Evolutionary conservation across 1,140 invertebrate species (phyloP), one percentile per base, ranked within the genome.

Genomic region (Battus philenor): DNA sequence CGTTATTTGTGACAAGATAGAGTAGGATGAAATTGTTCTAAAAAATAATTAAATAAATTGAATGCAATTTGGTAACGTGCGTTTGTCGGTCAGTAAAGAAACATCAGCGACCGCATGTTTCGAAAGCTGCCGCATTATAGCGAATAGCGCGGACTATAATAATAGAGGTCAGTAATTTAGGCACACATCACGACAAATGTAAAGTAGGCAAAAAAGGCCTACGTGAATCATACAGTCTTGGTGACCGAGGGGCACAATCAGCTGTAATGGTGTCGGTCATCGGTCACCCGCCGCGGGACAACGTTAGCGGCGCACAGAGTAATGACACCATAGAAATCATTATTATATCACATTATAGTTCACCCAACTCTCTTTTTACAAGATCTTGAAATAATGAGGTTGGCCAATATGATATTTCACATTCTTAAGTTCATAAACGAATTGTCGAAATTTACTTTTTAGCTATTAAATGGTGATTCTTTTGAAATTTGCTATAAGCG

Each of bases 231-330:
- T 59, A 68, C 49, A 55, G 53, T 50, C 38, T 47, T 27, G 20
- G 50, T 58, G 61, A 60, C 68, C 62, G 57, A 59, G 54, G 59
- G 70, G 69, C 63, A 65, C 66, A 75, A 77, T 80, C 66, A 66
- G 17, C 29, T 39, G 66, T 71, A 75, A 75, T 77, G 66, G 62
- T 68, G 59, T 64, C 67, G 72, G 60, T 66, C 60, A 49, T 38
- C 53, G 52, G 47, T 53, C 44, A 24, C 54, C 8, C 34, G 76
- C 73, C 76, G 30, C 57, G 45, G 64, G 71, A 71, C 51, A 59
- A 24, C 64, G 71, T 79, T 70, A 74, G 68, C 56, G 67, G 61
- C 53, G 47, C 45, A 43, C 16, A 1, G 17, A 10, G 15, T 20
- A 34, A 34, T 34, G 17, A n/a, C 2, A 34, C 17, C 9, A 34